Evolutionary conservation across 2,113 vertebrate species (phyloP).

Genomic region (Struthio camelus): DNA sequence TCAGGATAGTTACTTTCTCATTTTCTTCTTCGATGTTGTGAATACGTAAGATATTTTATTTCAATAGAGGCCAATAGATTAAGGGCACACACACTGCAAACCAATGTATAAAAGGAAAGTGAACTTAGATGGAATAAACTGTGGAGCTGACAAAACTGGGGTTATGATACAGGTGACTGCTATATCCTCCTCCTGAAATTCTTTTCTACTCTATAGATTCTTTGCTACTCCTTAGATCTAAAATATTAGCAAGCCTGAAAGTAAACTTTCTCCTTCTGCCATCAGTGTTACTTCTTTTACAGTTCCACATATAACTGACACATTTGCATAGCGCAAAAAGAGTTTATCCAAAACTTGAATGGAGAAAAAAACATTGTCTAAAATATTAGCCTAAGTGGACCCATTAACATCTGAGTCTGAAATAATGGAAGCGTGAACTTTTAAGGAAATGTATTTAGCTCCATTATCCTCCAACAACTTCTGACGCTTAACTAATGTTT

Average conservation of each 20-base stretch:
- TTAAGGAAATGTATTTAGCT: constrained; percentile 24
- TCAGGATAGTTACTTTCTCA: background rate
- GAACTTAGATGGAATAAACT: background rate
- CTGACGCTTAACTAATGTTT: constrained; percentile 13
- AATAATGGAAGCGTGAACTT: constrained; percentile 4
- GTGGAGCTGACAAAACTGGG: background rate
- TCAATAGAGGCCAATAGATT: background rate
- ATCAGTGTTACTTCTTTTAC: background rate
- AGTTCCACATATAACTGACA: background rate
- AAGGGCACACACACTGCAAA: background rate
- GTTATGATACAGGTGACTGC: background rate
- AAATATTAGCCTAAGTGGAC: background rate
- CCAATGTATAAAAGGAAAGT: background rate
- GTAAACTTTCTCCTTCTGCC: background rate
- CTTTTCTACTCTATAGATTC: background rate
- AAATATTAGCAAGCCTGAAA: background rate
- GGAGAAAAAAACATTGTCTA: background rate
- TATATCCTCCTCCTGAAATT: background rate
- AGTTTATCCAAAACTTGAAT: background rate
- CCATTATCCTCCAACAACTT: constrained; percentile 12
- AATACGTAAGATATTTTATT: background rate
- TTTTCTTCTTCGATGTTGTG: background rate
- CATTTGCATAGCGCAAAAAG: background rate
- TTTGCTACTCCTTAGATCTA: background rate
- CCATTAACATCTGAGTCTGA: background rate